phyloP scores from a whole-genome alignment of 1,140 invertebrate species.

The Apis laboriosa region DNA sequence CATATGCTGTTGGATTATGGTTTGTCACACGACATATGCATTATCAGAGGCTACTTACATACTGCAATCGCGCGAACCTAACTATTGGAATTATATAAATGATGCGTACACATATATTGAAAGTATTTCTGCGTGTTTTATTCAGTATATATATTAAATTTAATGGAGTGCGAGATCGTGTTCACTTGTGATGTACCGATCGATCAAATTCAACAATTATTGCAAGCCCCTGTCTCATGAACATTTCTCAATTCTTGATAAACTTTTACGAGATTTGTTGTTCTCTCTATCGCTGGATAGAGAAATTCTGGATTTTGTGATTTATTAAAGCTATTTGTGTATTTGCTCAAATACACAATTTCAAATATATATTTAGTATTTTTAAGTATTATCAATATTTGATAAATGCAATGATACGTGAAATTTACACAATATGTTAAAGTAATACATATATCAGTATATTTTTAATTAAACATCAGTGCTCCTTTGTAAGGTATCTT shows the following conservation, averaged over 20 bases:
- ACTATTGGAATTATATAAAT: background rate
- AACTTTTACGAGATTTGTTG: background rate
- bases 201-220: constrained; percentile 17
- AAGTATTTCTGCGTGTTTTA: background rate
- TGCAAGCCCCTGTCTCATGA: background rate
- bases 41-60: background rate
- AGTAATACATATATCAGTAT: background rate
- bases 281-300: background rate
- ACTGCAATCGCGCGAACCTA: constrained; percentile 20
- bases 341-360: background rate
- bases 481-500: background rate
- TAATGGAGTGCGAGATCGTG: background rate
- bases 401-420: background rate
- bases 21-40: constrained; percentile 42
- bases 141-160: no score
- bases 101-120: background rate
- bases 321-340: no score
- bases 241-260: constrained; percentile 3
- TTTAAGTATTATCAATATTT: background rate
- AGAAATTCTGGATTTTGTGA: background rate
- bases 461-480: background rate
- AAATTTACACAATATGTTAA: background rate
- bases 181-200: constrained; percentile 1
- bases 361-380: no score
- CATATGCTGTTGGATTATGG: constrained; percentile 74